phyloP scores from a whole-genome alignment of 2,888 invertebrate genomes.

The Tortricodes alternella region DNA sequence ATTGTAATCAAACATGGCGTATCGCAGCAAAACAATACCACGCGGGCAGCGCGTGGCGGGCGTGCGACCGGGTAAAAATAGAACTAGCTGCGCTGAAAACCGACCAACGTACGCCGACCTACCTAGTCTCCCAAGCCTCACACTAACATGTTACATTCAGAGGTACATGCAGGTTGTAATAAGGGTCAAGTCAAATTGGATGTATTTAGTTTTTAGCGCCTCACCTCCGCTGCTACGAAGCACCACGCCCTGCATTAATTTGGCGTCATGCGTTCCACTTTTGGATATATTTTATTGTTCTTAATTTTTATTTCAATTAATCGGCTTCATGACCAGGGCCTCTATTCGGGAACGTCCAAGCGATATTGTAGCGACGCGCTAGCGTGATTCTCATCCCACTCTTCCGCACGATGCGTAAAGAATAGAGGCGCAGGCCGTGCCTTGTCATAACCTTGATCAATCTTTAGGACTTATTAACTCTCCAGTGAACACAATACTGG shows the following conservation, averaged over 20 bases:
- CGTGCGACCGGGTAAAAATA: constrained; percentile 67
- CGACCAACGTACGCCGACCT: constrained; percentile 48
- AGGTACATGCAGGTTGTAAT: constrained; percentile 31
- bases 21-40: constrained; percentile 75
- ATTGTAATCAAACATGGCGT: constrained; percentile 25
- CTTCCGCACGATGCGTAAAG: too few relatives aligned
- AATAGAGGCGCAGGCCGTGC: too few relatives aligned
- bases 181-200: constrained; percentile 46
- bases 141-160: constrained; percentile 29
- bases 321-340: too few relatives aligned
- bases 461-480: too few relatives aligned
- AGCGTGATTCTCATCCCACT: too few relatives aligned
- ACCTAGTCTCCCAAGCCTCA: constrained; percentile 37
- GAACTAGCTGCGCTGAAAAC: constrained; percentile 52
- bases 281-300: constrained; percentile 1
- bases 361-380: too few relatives aligned
- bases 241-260: constrained; percentile 68
- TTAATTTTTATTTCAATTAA: not conserved
- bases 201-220: constrained; percentile 40
- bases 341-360: not conserved
- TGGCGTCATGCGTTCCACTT: constrained; percentile 31
- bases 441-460: too few relatives aligned
- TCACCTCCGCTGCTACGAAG: constrained; percentile 43
- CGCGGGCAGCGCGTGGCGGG: constrained; percentile 69
- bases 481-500: too few relatives aligned